A percentile compares a stretch with the other conserved stretches of the same genome.
These are phyloP conservation scores for Cichladusa arquata DNA, from an alignment of 2,113 vertebrate genomes.

Conservation along the genomic window DNA sequence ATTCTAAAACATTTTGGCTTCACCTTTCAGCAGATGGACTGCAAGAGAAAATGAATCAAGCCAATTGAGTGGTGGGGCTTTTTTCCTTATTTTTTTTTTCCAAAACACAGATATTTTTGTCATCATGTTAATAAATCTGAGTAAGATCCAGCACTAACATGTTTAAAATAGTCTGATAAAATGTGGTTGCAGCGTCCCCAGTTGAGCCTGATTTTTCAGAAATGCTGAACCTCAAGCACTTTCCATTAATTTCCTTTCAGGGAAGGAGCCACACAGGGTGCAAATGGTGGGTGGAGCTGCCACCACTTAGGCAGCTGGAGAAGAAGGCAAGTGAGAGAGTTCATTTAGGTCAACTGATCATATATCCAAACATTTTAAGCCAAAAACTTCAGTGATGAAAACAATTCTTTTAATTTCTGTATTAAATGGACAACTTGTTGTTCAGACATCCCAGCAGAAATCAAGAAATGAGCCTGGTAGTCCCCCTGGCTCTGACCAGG, in stretches of 20 bases:
- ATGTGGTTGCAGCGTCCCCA: neutral
- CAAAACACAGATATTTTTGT: neutral
- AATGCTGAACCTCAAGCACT: neutral
- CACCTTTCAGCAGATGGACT: slow-evolving; percentile 68
- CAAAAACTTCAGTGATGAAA: slow-evolving; percentile 26
- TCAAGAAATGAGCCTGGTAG: neutral
- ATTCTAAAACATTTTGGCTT: slow-evolving; percentile 69
- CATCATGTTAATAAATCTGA: slow-evolving; percentile 10
- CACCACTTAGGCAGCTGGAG: slow-evolving; percentile 2
- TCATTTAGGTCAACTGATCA: slow-evolving; percentile 1
- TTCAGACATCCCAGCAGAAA: neutral
- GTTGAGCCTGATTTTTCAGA: neutral
- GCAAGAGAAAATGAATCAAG: slow-evolving; percentile 51
- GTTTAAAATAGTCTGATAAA: neutral
- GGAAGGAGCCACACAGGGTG: neutral
- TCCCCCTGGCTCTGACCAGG: neutral
- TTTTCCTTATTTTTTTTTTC: neutral
- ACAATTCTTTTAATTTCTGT: neutral
- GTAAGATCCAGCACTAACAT: neutral
- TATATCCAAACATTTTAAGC: neutral
- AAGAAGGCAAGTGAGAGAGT: neutral
- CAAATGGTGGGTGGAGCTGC: slow-evolving; percentile 29
- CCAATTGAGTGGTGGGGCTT: neutral
- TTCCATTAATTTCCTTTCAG: slow-evolving; percentile 17
- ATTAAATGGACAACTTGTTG: neutral